Conservation (phyloP, 2,113 vertebrate genomes). For the Pantherophis guttatus region DNA sequence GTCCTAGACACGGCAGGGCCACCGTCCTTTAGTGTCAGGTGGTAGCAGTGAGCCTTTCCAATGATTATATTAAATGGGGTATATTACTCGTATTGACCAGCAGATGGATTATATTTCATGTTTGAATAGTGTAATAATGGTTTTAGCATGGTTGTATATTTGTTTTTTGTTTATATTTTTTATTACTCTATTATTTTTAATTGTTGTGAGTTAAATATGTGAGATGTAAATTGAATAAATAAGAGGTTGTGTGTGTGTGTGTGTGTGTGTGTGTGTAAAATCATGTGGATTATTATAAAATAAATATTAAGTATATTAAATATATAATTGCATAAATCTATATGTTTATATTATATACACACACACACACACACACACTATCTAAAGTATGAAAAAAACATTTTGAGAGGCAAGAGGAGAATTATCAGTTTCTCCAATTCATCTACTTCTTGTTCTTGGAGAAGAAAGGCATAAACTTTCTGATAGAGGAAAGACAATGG, state of each 20-base stretch:
- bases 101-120: neutral
- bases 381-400: neutral
- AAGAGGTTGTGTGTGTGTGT: neutral
- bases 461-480: neutral
- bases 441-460: neutral
- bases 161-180: neutral
- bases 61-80: neutral
- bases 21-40: neutral
- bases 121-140: neutral
- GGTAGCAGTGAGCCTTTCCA: neutral
- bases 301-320: too few species aligned
- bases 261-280: too few species aligned
- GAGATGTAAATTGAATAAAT: neutral
- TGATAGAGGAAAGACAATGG: neutral
- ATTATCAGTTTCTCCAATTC: neutral
- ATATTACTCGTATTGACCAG: neutral
- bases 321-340: neutral
- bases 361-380: neutral
- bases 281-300: neutral
- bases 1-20: neutral
- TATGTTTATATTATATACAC: neutral
- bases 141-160: neutral
- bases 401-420: neutral
- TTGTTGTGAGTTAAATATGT: neutral
- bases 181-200: neutral